phyloP scores from a whole-genome alignment of 2,888 invertebrate genomes.

The Andrena camellia region DNA sequence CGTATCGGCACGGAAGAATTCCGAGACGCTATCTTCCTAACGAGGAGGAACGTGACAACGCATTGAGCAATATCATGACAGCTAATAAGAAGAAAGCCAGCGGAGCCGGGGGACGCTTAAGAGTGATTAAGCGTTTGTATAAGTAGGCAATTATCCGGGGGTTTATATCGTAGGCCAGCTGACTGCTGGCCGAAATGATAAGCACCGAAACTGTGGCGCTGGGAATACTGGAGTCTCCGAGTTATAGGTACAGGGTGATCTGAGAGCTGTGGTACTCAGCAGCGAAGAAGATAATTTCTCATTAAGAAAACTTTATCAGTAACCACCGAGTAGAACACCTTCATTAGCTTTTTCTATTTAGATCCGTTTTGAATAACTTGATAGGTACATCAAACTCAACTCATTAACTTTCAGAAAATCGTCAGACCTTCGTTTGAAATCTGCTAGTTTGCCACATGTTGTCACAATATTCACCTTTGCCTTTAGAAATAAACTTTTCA shows the following conservation, averaged over 20 bases:
- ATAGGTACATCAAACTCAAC: no score
- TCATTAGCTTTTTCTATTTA: no score
- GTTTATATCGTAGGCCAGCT: neutral
- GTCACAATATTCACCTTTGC: neutral
- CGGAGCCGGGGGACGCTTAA: neutral
- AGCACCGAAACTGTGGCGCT: neutral
- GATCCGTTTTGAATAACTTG: no score
- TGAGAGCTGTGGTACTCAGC: no score
- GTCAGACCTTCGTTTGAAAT: no score
- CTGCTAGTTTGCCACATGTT: no score
- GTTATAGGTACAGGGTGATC: no score
- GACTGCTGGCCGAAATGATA: neutral
- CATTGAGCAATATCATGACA: constrained; percentile 40
- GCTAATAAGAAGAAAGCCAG: constrained; percentile 28
- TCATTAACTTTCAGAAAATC: no score
- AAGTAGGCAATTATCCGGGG: neutral
- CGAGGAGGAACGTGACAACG: constrained; percentile 59
- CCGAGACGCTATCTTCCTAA: constrained; percentile 51
- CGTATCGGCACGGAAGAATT: constrained; percentile 38
- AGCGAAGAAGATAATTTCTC: no score
- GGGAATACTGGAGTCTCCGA: neutral
- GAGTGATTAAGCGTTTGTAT: neutral
- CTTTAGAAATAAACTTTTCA: neutral
- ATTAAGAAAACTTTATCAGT: no score
- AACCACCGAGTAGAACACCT: no score